Conservation (phyloP, 2,113 vertebrate genomes). For the Ellobius talpinus region DNA sequence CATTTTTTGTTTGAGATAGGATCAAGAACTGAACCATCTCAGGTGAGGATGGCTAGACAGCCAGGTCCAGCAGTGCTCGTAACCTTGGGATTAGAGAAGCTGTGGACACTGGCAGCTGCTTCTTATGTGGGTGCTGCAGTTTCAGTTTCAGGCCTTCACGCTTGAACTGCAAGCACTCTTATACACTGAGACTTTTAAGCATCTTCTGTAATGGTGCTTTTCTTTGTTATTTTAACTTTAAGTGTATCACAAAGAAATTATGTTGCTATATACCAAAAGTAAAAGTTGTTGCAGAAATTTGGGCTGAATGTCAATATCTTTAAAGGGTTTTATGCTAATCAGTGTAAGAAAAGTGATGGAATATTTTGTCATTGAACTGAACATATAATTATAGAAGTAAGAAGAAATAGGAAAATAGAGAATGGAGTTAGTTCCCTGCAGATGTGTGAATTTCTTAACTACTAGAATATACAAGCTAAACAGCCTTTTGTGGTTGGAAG, state of each 20-base stretch:
- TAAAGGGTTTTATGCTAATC: constrained; percentile 24
- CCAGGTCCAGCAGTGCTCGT: not conserved
- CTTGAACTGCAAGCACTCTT: not conserved
- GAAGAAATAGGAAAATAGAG: constrained; percentile 50
- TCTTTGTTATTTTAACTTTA: not conserved
- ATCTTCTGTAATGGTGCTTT: not conserved
- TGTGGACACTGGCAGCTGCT: not conserved
- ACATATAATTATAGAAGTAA: constrained; percentile 41
- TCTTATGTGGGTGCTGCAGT: not conserved
- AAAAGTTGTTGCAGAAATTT: not conserved
- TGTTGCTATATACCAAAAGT: not conserved
- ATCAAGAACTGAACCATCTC: not conserved
- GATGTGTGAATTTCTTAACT: constrained; percentile 59
- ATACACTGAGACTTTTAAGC: not conserved
- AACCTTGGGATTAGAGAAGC: not conserved
- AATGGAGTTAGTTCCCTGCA: constrained; percentile 36
- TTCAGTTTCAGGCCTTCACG: not conserved
- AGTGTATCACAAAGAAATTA: constrained; percentile 12
- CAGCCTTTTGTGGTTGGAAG: constrained; percentile 63
- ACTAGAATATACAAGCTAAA: constrained; percentile 52
- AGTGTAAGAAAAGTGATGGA: not conserved
- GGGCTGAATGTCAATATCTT: not conserved
- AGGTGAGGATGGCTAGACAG: not conserved
- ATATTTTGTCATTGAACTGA: constrained; percentile 35
- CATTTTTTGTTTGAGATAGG: not conserved